These are phyloP conservation scores for Rostratula benghalensis DNA, from an alignment of 2,113 vertebrate species.

Conservation along the genomic window DNA sequence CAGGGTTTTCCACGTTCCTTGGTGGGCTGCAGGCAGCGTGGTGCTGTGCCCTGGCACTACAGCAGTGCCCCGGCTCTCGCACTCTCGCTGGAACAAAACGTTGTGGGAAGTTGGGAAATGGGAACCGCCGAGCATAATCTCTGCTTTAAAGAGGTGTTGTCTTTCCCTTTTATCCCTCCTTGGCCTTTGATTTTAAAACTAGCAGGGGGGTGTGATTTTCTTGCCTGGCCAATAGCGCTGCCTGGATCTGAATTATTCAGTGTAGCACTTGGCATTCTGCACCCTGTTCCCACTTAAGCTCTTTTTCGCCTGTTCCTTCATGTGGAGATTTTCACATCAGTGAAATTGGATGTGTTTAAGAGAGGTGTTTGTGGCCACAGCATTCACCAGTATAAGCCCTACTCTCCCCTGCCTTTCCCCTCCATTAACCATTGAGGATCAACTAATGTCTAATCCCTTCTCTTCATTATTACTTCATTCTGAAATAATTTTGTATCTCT, in stretches of 20 bases:
- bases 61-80: fast-evolving
- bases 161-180: constrained; percentile 53
- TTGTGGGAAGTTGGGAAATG: constrained; percentile 42
- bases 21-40: not conserved
- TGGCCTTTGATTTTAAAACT: constrained; percentile 60
- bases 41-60: not conserved
- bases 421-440: constrained; percentile 29
- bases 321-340: constrained; percentile 66
- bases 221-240: constrained; percentile 49
- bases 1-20: not conserved
- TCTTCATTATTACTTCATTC: constrained; percentile 28
- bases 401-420: constrained; percentile 13
- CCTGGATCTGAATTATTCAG: constrained; percentile 55
- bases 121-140: constrained; percentile 22
- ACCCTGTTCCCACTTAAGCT: constrained; percentile 59
- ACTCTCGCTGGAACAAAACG: not conserved
- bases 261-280: constrained; percentile 53
- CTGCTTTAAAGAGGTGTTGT: constrained; percentile 56
- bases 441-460: constrained; percentile 12
- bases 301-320: constrained; percentile 60
- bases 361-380: constrained; percentile 34
- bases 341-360: constrained; percentile 66
- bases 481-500: constrained; percentile 28
- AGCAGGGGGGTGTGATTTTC: constrained; percentile 66
- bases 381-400: not conserved